A percentile compares a stretch with the other conserved stretches of the same genome.
Conservation (phyloP, 2,113 vertebrate genomes). For the Pygoscelis antarcticus region DNA sequence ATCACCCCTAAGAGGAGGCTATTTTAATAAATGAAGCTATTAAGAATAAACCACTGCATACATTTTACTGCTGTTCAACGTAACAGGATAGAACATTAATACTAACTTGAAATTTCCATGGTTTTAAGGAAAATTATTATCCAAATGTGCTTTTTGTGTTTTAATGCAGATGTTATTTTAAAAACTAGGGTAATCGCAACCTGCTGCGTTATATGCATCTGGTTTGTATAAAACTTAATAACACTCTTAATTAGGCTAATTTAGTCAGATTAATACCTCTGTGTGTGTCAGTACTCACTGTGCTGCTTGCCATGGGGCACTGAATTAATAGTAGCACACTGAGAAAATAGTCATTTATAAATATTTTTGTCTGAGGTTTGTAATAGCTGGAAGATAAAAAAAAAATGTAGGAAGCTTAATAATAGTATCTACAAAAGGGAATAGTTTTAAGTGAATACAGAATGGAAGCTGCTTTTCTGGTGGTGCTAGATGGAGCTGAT, state of each 20-base stretch:
- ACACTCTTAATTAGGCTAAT: constrained; percentile 78
- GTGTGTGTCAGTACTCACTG: constrained; percentile 62
- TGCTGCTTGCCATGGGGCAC: constrained; percentile 55
- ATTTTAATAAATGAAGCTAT: constrained; percentile 60
- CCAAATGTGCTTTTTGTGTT: constrained; percentile 53
- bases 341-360: constrained; percentile 64
- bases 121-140: constrained; percentile 51
- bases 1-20: constrained; percentile 48
- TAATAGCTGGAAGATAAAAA: neutral
- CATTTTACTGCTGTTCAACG: constrained; percentile 29
- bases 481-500: neutral
- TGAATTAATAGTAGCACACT: constrained; percentile 59
- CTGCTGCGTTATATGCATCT: constrained; percentile 67
- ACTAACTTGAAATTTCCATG: constrained; percentile 27
- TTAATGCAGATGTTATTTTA: constrained; percentile 73
- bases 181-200: constrained; percentile 74
- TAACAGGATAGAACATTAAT: constrained; percentile 29
- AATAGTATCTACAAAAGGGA: neutral
- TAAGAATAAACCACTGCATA: constrained; percentile 49
- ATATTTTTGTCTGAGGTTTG: constrained; percentile 35
- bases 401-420: neutral
- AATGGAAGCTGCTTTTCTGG: neutral
- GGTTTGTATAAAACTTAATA: constrained; percentile 73
- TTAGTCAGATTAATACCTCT: constrained; percentile 76
- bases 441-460: neutral